Conservation (phyloP, 1,140 invertebrate species). For the Metaphire vulgaris region DNA sequence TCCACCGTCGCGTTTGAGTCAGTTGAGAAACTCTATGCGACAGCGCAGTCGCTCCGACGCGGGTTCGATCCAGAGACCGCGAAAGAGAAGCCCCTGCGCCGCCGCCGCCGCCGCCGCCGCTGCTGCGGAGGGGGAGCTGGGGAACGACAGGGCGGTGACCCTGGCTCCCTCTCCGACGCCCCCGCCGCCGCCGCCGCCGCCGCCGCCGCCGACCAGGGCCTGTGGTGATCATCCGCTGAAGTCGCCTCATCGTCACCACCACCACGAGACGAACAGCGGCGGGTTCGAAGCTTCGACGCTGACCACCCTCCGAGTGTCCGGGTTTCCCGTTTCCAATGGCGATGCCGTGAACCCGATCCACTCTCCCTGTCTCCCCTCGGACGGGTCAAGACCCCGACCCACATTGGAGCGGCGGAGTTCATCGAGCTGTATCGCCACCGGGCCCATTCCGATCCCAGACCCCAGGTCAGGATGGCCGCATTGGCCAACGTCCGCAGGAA, state of each 20-base stretch:
- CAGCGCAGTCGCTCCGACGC: background rate
- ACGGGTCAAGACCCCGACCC: background rate
- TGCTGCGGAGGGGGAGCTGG: background rate
- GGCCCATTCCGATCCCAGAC: slow-evolving; percentile 19
- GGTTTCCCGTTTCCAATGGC: background rate
- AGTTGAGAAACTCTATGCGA: background rate
- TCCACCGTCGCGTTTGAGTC: background rate
- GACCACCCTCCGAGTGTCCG: background rate
- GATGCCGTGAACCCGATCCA: background rate
- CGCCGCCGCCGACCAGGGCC: background rate
- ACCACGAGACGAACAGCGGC: no score
- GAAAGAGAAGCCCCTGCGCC: background rate
- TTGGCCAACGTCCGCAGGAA: slow-evolving; percentile 7
- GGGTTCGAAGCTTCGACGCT: background rate
- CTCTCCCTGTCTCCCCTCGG: background rate
- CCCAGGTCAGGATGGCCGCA: slow-evolving; percentile 11
- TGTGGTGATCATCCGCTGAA: background rate
- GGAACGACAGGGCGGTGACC: background rate
- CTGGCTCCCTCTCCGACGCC: background rate
- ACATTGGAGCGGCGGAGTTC: background rate
- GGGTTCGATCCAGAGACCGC: background rate
- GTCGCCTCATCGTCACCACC: no score
- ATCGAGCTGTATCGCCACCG: slow-evolving; percentile 21
- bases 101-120: no score
- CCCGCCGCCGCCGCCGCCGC: no score